phyloP scores from a whole-genome alignment of 1,140 invertebrate species.

The Arctopsyche grandis region DNA sequence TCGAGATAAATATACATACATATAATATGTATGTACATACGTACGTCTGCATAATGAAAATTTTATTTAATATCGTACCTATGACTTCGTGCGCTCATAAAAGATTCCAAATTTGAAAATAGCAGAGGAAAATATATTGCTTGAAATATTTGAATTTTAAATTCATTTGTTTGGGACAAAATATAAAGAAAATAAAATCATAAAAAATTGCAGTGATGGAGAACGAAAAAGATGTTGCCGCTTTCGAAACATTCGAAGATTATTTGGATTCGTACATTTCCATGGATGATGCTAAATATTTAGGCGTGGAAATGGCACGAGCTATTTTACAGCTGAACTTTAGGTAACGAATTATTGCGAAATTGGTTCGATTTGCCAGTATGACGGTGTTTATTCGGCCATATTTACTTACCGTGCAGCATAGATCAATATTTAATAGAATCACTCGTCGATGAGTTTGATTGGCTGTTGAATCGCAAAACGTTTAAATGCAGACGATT shows the following conservation, averaged over 20 bases:
- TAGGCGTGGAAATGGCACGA: neutral
- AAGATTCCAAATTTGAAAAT: neutral
- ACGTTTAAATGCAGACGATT: too few relatives aligned
- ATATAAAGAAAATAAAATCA: neutral
- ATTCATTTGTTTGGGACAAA: neutral
- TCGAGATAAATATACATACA: too few relatives aligned
- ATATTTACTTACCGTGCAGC: too few relatives aligned
- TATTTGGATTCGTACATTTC: neutral
- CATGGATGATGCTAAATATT: neutral
- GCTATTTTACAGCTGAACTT: neutral
- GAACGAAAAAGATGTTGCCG: neutral
- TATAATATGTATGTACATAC: too few relatives aligned
- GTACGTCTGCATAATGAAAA: too few relatives aligned
- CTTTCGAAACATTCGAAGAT: neutral
- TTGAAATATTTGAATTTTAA: neutral
- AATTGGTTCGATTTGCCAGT: too few relatives aligned
- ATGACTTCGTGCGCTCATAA: neutral
- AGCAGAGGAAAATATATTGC: neutral
- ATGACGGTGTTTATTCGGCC: too few relatives aligned
- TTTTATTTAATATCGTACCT: neutral
- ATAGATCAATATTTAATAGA: too few relatives aligned
- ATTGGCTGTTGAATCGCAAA: too few relatives aligned
- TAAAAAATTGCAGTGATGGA: too few relatives aligned
- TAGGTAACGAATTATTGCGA: neutral
- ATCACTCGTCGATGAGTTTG: too few relatives aligned